Conservation (phyloP, 2,113 vertebrate species). For the Lanius ludovicianus region DNA sequence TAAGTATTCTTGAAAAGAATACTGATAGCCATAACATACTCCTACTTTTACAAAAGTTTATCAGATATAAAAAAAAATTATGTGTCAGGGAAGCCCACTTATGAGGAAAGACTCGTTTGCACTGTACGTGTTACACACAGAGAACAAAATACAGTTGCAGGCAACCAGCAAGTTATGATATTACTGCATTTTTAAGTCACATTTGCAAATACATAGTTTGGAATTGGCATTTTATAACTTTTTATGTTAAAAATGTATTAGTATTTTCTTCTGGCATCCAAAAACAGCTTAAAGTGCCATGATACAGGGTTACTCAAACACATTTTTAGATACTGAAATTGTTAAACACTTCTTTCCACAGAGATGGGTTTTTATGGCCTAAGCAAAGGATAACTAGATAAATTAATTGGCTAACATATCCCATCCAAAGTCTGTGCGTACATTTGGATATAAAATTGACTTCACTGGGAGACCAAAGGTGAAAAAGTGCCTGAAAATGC, state of each 20-base stretch:
- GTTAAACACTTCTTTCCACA: not conserved
- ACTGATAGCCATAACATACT: not conserved
- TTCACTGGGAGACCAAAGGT: not conserved
- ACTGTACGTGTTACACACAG: not conserved
- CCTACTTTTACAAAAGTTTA: not conserved
- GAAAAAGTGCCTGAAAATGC: not conserved
- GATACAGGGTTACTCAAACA: not conserved
- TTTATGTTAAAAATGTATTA: not conserved
- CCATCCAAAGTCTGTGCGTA: not conserved
- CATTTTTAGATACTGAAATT: not conserved
- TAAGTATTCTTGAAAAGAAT: not conserved
- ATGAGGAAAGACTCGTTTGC: not conserved
- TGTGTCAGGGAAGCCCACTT: not conserved
- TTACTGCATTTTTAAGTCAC: not conserved
- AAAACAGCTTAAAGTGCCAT: not conserved
- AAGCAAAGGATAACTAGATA: not conserved
- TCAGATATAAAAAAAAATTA: not conserved
- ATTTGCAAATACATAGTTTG: not conserved
- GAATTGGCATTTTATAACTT: not conserved
- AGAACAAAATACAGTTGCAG: not conserved
- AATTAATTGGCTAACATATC: not conserved
- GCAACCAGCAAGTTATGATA: not conserved
- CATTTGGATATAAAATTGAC: not conserved
- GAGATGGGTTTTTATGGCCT: not conserved
- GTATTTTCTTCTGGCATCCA: not conserved